Percentiles rank a stretch among this genome's conserved stretches.
These are phyloP conservation scores for Bellardia bayeri DNA, from an alignment of 2,888 invertebrate genomes.

Conservation along the genomic window DNA sequence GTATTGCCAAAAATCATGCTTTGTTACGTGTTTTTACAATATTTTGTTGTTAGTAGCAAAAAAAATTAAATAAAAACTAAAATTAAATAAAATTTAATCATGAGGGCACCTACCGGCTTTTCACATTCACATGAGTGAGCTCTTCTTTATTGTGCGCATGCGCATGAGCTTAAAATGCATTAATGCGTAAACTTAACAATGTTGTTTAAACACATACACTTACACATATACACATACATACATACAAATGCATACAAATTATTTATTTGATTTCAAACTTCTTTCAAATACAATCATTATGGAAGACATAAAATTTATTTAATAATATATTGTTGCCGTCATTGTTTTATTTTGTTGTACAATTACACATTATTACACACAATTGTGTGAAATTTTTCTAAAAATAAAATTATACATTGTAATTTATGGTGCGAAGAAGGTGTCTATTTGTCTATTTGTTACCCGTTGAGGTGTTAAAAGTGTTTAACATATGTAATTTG, in stretches of 20 bases:
- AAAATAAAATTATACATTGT: background rate
- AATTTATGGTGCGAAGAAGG: conserved; percentile 46
- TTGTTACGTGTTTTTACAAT: conserved; percentile 25
- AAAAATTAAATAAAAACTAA: conserved; percentile 4
- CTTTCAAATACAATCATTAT: conserved; percentile 7
- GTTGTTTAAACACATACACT: background rate
- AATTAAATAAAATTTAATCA: background rate
- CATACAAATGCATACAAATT: background rate
- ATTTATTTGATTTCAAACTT: conserved; percentile 43
- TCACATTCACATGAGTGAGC: conserved; percentile 8
- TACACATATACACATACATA: conserved; percentile 29
- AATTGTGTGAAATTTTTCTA: conserved; percentile 53
- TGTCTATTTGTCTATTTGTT: background rate
- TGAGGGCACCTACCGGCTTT: conserved; percentile 56
- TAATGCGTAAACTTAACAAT: conserved; percentile 66
- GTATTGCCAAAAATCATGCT: conserved; percentile 20
- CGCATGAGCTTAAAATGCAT: conserved; percentile 60
- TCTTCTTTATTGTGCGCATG: conserved; percentile 39
- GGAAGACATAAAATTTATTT: background rate
- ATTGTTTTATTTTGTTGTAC: conserved; percentile 28
- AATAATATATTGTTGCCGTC: conserved; percentile 48
- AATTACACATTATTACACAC: conserved; percentile 45
- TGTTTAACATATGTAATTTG: conserved; percentile 7
- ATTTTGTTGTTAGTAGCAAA: conserved; percentile 28
- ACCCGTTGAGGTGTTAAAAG: conserved; percentile 14